Evolutionary conservation across 35 echinoderm and acorn worm species (phyloP).

Genomic region (Lytechinus variegatus): DNA sequence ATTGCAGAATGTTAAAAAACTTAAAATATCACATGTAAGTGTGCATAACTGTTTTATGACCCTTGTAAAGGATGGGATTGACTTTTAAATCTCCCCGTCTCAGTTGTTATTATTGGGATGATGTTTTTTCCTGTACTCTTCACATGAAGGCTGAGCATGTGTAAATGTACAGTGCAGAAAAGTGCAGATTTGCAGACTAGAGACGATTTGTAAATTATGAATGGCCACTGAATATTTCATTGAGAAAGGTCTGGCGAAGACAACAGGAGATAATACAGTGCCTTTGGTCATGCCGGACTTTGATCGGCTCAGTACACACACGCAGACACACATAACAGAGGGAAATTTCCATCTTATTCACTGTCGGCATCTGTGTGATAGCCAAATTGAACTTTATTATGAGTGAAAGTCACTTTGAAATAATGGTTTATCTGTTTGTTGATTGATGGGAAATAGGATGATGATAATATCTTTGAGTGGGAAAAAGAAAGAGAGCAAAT

Average conservation of each 20-base stretch:
- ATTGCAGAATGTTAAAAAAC: not conserved
- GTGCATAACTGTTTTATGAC: not conserved
- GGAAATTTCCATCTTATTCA: not conserved
- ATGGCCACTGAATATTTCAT: not conserved
- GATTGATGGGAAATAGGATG: not conserved
- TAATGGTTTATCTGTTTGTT: too few relatives aligned
- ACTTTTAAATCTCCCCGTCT: not conserved
- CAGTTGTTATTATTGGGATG: not conserved
- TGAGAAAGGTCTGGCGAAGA: not conserved
- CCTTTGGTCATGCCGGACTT: not conserved
- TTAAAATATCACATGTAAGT: not conserved
- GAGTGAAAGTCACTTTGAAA: constrained; percentile 4
- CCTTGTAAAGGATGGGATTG: not conserved
- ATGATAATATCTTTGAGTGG: not conserved
- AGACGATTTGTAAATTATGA: not conserved
- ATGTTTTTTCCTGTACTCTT: not conserved
- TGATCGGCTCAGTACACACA: not conserved
- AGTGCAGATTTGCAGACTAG: not conserved
- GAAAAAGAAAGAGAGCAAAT: not conserved
- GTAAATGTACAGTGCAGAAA: not conserved
- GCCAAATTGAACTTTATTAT: not conserved
- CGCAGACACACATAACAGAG: not conserved
- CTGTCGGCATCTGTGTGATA: not conserved
- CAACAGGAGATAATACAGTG: not conserved
- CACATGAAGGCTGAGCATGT: not conserved